Base-by-base conservation (phyloP, 2,888 invertebrate genomes). In the Cheilosia impressa region DNA sequence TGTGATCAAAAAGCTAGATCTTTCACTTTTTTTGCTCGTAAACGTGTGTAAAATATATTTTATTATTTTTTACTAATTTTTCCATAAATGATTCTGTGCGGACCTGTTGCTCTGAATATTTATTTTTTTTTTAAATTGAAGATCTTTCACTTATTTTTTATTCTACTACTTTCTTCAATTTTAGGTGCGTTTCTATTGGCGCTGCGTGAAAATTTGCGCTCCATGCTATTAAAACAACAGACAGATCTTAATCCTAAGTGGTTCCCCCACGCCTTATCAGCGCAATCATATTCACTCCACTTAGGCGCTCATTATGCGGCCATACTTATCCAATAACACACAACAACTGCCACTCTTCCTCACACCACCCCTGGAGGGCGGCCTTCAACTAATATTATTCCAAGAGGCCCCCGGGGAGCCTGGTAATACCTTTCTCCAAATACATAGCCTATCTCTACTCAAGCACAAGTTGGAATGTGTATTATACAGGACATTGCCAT, bases 381-480 rank as follows among this genome's bases (percentile, higher is more conserved):
- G 22, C n/a, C 24, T 17, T 50, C 19, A 34, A 45, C 58, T 34
- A 58, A 38, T 71, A 9, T 7, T 50, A 71, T 55, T 43, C 22
- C 22, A 65, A 50, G 22, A 22, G 15, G 43, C 22, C 66, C 66
- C 38, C 13, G 53, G 66, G 53, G 66, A 66, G 27, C 52, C 27
- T 43, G 38, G 31, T 27, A 52, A 9, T 22, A 13, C 3, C 2
- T 15, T 15, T 65, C 5, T 55, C 43, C 6, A 31, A n/a, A 31
- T 55, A 41, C 24, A 52, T 22, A 43, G 6, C 47, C 19, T 19
- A 19, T 45, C 45, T 17, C 43, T 55, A 45, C 55, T 57, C 68
- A 19, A 68, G 68, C 15, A 52, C 22, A 75, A 65, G 47, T 38
- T 50, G 27, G 41, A 60, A 52, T 71, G 34, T 62, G 22, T 53